Conservation (phyloP, 2,113 vertebrate genomes). For the Semicossyphus pulcher region DNA sequence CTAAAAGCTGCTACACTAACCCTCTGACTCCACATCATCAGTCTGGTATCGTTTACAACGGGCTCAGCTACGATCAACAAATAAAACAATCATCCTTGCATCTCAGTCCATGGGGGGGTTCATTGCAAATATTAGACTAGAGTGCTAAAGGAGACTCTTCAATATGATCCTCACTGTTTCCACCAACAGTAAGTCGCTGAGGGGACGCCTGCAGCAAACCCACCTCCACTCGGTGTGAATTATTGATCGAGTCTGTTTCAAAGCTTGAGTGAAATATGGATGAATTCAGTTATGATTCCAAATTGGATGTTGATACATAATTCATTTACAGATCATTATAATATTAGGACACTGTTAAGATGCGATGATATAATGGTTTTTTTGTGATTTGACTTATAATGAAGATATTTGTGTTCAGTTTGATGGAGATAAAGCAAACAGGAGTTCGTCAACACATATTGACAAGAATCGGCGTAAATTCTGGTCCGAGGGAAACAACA, state of each 20-base stretch:
- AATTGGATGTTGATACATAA: conserved; percentile 38
- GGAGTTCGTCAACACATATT: conserved; percentile 22
- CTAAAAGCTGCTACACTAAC: conserved; percentile 15
- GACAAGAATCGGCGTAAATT: conserved; percentile 14
- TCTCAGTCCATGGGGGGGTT: conserved; percentile 17
- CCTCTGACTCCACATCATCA: conserved; percentile 42
- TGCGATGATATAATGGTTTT: background rate
- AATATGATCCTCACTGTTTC: conserved; percentile 43
- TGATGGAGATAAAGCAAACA: conserved; percentile 2
- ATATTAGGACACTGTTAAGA: conserved; percentile 9
- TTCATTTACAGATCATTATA: conserved; percentile 35
- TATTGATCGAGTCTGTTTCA: conserved; percentile 60
- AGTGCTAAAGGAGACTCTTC: conserved; percentile 23
- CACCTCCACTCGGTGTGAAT: conserved; percentile 57
- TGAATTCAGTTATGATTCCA: conserved; percentile 50
- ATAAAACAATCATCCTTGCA: conserved; percentile 50
- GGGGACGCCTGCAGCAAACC: conserved; percentile 46
- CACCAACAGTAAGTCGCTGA: conserved; percentile 28
- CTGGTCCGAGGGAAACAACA: conserved; percentile 10
- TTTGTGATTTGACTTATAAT: background rate
- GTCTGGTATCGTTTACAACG: conserved; percentile 28
- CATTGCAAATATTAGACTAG: conserved; percentile 43
- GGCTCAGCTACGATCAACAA: conserved; percentile 41
- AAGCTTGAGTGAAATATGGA: conserved; percentile 67
- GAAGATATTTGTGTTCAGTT: background rate